Evolutionary conservation across 2,113 vertebrate species (phyloP), one percentile per base, ranked within the genome.

Genomic region (Scomber colias): DNA sequence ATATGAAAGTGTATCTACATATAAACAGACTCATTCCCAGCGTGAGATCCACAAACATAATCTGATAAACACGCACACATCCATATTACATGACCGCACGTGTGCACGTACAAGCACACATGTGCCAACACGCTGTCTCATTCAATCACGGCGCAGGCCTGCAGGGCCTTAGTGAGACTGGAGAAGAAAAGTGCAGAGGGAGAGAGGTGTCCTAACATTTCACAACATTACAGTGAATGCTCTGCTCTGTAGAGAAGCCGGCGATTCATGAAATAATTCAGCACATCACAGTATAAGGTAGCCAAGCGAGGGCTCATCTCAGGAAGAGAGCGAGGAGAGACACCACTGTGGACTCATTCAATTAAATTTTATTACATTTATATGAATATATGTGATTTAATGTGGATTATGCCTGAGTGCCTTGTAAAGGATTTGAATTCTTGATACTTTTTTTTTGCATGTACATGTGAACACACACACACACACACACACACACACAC

Each of bases 201-300:
- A 82, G 31, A 82, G 87, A 88, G 69, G 80, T 77, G 82, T 83
- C 70, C 62, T 69, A 91, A 90, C 87, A 61, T 87, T 85, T 92
- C 77, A 87, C 77, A 77, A 71, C 81, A 72, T 76, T 71, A 59
- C 78, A 56, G 46, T 50, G 69, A 87, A 83, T 48, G 56, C 56
- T 70, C 27, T 14, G 71, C 51, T 84, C 77, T 54, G 68, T 19
- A 19, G 72, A 87, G 78, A 53, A 91, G 81, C 56, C 21, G 5
- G 63, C 48, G 65, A 75, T 76, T 83, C 78, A 49, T 74, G 62
- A 90, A 90, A 87, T 86, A 90, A 89, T 89, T 86, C 83, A 77
- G 24, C 67, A 80, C 77, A 72, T 82, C 82, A 50, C 74, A 62
- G 70, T 44, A 45, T 35, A 83, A 80, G 66, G 45, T 75, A 87